phyloP scores from a whole-genome alignment of 1,140 invertebrate genomes.

The Meloidogyne exigua region DNA sequence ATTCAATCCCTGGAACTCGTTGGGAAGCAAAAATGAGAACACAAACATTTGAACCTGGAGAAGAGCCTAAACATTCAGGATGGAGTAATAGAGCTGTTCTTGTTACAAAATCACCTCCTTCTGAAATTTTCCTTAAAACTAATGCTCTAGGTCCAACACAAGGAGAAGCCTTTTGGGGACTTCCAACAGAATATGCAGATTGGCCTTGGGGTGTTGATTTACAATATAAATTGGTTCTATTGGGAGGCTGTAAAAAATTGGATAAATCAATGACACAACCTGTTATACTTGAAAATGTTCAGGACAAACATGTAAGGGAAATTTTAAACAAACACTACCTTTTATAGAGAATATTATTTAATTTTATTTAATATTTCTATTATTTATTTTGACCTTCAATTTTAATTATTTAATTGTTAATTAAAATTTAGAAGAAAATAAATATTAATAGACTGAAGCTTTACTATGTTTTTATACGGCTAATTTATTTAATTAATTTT shows the following conservation, averaged over 20 bases:
- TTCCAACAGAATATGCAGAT: constrained; percentile 58
- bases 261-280: constrained; percentile 49
- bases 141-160: constrained; percentile 55
- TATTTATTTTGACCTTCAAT: no score
- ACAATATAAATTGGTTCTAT: constrained; percentile 51
- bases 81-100: constrained; percentile 56
- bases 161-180: constrained; percentile 58
- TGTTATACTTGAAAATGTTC: constrained; percentile 60
- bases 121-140: constrained; percentile 61
- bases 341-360: no score
- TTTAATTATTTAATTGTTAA: no score
- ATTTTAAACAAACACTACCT: no score
- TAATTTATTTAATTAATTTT: no score
- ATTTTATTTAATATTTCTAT: no score
- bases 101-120: constrained; percentile 53
- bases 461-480: no score
- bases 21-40: constrained; percentile 63
- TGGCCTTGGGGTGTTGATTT: constrained; percentile 63
- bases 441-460: no score
- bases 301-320: constrained; percentile 48
- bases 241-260: constrained; percentile 54
- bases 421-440: no score
- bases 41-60: constrained; percentile 61
- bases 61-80: constrained; percentile 50
- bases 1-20: constrained; percentile 54